Conservation (phyloP, 2,797 vertebrate genomes). For the Sebastiscus albofasciatus region DNA sequence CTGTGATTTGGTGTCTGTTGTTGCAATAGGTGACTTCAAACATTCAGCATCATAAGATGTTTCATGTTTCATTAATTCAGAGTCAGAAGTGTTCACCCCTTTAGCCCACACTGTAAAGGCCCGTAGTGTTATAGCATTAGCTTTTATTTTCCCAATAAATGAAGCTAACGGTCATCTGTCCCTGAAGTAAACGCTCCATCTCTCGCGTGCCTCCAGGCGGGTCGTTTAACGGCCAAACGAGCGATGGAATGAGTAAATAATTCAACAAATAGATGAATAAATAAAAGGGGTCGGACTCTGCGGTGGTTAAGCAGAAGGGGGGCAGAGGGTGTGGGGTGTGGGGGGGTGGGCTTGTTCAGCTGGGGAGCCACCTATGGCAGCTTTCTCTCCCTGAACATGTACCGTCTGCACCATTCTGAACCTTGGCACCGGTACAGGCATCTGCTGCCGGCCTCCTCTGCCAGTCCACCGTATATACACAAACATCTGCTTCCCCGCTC, state of each 20-base stretch:
- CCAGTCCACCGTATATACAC: constrained; percentile 64
- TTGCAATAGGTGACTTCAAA: not conserved
- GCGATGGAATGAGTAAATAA: constrained; percentile 78
- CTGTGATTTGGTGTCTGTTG: not conserved
- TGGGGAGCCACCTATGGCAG: constrained; percentile 90
- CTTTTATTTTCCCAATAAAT: constrained; percentile 68
- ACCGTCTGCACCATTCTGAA: constrained; percentile 95
- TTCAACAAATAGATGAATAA: constrained; percentile 80
- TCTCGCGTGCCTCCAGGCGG: constrained; percentile 76
- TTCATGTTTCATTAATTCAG: not conserved
- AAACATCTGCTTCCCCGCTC: constrained; percentile 88
- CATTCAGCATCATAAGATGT: not conserved
- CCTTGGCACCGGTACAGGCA: constrained; percentile 97
- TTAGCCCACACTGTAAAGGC: constrained; percentile 43
- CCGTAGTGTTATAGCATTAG: constrained; percentile 36
- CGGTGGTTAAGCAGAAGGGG: constrained; percentile 67
- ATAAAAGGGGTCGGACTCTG: constrained; percentile 74
- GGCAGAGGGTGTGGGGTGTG: constrained; percentile 13
- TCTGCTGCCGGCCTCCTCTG: constrained; percentile 90
- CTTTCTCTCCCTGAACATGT: constrained; percentile 87
- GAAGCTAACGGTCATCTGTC: constrained; percentile 63
- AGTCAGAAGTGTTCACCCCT: constrained; percentile 16
- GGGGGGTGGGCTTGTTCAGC: constrained; percentile 72
- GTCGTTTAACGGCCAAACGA: constrained; percentile 83
- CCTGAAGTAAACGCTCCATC: constrained; percentile 57